Percentiles rank a stretch among this genome's conserved stretches.
phyloP scores from a whole-genome alignment of 2,797 vertebrate species.

The Staurois parvus region DNA sequence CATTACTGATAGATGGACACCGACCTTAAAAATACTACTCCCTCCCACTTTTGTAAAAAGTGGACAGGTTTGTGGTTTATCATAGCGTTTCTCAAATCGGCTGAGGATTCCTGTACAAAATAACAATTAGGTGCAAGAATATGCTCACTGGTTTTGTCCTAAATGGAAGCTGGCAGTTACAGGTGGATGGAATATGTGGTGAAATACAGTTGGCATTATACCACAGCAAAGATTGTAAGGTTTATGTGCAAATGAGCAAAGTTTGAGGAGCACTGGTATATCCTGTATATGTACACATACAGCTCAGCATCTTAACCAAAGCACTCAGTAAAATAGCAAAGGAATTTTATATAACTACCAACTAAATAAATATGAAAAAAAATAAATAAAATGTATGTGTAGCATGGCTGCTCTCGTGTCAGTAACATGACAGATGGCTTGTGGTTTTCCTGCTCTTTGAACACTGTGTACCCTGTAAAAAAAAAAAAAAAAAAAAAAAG shows the following conservation, averaged over 20 bases:
- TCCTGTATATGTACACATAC: too few species aligned
- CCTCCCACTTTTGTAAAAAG: too few species aligned
- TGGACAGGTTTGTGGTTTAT: too few species aligned
- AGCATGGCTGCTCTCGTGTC: slow-evolving; percentile 1
- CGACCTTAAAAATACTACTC: too few species aligned
- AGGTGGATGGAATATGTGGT: background rate
- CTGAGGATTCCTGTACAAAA: too few species aligned
- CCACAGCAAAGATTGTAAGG: background rate
- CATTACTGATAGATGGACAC: too few species aligned
- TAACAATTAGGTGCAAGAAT: too few species aligned
- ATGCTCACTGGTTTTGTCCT: background rate
- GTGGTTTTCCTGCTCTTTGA: slow-evolving; percentile 53
- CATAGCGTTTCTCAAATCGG: too few species aligned
- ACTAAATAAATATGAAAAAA: background rate
- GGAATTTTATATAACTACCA: background rate
- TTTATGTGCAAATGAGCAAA: background rate
- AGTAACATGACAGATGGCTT: slow-evolving; percentile 21
- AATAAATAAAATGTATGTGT: background rate
- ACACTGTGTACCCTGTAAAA: slow-evolving; percentile 33
- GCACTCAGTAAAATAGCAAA: background rate
- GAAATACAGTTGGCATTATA: background rate
- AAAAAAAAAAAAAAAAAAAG: slow-evolving; percentile 22
- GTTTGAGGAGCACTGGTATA: too few species aligned
- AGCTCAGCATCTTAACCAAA: background rate
- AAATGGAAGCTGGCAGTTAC: background rate